Evolutionary conservation across 2,113 vertebrate genomes (phyloP).

Genomic region (Scytalopus superciliaris): DNA sequence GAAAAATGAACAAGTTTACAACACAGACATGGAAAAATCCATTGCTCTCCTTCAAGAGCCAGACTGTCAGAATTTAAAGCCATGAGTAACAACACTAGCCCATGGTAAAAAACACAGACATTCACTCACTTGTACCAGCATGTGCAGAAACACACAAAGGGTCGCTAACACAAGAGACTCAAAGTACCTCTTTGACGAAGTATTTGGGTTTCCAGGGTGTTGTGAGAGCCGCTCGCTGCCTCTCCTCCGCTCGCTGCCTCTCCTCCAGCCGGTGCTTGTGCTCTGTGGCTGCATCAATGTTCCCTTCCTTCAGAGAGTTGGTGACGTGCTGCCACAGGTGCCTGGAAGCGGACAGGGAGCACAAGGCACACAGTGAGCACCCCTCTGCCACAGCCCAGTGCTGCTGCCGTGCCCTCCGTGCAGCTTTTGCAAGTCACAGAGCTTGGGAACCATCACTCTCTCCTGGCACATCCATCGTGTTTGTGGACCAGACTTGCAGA

Average conservation of each 20-base stretch:
- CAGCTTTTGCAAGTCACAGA: accelerated
- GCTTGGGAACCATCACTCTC: background rate
- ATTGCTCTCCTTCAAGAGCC: background rate
- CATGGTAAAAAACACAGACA: background rate
- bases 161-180: background rate
- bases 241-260: slow-evolving; percentile 85
- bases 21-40: background rate
- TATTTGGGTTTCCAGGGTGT: slow-evolving; percentile 85
- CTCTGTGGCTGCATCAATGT: slow-evolving; percentile 86
- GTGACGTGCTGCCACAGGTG: slow-evolving; percentile 91
- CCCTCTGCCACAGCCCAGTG: background rate
- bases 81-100: background rate
- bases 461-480: accelerated
- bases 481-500: background rate
- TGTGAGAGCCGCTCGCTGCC: slow-evolving; percentile 75
- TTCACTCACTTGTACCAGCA: background rate
- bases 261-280: slow-evolving; percentile 91
- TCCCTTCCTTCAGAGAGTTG: slow-evolving; percentile 82
- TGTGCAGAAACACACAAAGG: background rate
- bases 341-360: slow-evolving; percentile 57
- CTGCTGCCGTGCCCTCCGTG: accelerated
- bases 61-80: background rate
- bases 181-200: slow-evolving; percentile 89
- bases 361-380: background rate
- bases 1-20: background rate